Percentiles rank a stretch among this genome's conserved stretches.
Evolutionary conservation across 2,113 vertebrate species (phyloP).

Genomic region (Carollia perspicillata): DNA sequence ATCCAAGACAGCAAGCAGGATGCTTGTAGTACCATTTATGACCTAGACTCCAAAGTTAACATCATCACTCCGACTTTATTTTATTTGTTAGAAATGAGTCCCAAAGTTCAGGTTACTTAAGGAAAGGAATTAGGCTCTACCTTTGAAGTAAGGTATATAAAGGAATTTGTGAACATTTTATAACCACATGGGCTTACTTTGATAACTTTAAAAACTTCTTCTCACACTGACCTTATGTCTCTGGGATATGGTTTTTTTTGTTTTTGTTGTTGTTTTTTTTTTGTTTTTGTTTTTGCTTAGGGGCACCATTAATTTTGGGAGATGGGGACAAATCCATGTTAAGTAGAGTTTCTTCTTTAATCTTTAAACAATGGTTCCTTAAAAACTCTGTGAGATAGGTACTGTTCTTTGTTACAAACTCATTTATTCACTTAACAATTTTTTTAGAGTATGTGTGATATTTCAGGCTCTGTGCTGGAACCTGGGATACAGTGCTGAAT

Average conservation of each 20-base stretch:
- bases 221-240: not conserved
- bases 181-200: not conserved
- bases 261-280: too few species aligned
- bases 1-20: not conserved
- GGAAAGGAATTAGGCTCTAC: not conserved
- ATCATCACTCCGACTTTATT: not conserved
- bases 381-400: not conserved
- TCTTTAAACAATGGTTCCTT: not conserved
- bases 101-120: not conserved
- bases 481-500: not conserved
- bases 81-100: not conserved
- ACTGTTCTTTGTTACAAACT: not conserved
- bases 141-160: not conserved
- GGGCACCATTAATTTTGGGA: not conserved
- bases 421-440: not conserved
- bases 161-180: not conserved
- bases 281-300: not conserved
- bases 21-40: not conserved
- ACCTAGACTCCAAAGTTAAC: not conserved
- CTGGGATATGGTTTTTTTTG: not conserved
- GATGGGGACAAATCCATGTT: not conserved
- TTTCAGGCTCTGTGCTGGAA: not conserved
- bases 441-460: accelerated
- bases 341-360: not conserved
- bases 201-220: not conserved